A percentile compares a stretch with the other conserved stretches of the same genome.
Conservation (phyloP, 2,888 invertebrate genomes). For the Ornithoptera alexandrae region DNA sequence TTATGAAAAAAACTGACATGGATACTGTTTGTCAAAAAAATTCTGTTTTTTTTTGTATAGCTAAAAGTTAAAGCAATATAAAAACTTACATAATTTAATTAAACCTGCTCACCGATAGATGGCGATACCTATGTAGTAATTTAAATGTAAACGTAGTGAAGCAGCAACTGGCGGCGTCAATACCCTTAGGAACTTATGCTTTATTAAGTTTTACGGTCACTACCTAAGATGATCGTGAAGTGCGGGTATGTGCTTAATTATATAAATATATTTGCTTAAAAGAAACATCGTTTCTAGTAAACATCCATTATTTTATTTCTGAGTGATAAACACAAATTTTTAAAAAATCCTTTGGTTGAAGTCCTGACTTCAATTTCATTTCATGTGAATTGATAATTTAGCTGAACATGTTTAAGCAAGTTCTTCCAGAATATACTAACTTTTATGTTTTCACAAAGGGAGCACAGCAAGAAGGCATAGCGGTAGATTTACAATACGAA, state of each 20-base stretch:
- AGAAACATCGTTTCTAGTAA: conserved; percentile 23
- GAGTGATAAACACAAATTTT: neutral
- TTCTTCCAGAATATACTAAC: too few relatives aligned
- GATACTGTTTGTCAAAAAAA: neutral
- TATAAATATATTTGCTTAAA: conserved; percentile 16
- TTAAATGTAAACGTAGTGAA: conserved; percentile 12
- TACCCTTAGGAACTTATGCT: conserved; percentile 31
- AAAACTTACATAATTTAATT: neutral
- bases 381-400: too few relatives aligned
- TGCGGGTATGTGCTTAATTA: conserved; percentile 20
- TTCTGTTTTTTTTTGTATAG: neutral
- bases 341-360: neutral
- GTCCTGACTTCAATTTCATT: too few relatives aligned
- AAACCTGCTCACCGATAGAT: conserved; percentile 31
- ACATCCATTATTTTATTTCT: conserved; percentile 13
- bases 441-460: too few relatives aligned
- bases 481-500: too few relatives aligned
- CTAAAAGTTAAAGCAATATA: neutral
- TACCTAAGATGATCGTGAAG: conserved; percentile 20
- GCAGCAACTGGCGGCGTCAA: conserved; percentile 26
- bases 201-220: conserved; percentile 36
- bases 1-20: neutral
- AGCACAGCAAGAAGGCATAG: too few relatives aligned
- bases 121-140: conserved; percentile 19
- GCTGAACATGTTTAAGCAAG: too few relatives aligned